Evolutionary conservation across 2,113 vertebrate genomes (phyloP).

Genomic region (Oryzias melastigma): DNA sequence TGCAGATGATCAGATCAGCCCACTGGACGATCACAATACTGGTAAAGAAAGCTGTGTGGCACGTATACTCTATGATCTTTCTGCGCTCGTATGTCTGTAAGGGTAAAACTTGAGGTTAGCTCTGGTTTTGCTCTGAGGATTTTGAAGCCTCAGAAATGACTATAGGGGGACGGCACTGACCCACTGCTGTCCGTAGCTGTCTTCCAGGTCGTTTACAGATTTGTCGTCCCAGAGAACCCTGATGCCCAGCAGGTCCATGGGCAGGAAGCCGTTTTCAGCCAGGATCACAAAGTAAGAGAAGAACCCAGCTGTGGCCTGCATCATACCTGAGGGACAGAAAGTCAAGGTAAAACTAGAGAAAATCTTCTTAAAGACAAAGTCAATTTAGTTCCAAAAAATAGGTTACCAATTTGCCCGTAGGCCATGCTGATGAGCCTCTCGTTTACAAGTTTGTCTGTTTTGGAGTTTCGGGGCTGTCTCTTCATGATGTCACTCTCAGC

Average conservation of each 20-base stretch:
- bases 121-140: neutral
- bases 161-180: constrained; percentile 65
- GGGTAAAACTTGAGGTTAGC: neutral
- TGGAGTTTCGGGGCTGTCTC: constrained; percentile 89
- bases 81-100: constrained; percentile 88
- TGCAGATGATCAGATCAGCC: constrained; percentile 94
- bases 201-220: constrained; percentile 84
- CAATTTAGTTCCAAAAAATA: neutral
- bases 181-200: constrained; percentile 91
- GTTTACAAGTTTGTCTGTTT: constrained; percentile 92
- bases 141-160: neutral
- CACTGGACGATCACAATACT: constrained; percentile 92
- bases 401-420: constrained; percentile 89
- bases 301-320: constrained; percentile 91
- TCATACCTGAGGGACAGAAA: constrained; percentile 80
- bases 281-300: constrained; percentile 96
- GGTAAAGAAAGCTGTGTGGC: constrained; percentile 91
- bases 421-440: constrained; percentile 93
- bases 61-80: constrained; percentile 92
- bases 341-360: neutral
- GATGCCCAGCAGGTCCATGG: constrained; percentile 83
- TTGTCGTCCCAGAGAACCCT: constrained; percentile 88
- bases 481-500: constrained; percentile 98
- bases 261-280: constrained; percentile 94
- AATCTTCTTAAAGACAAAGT: neutral